Evolutionary conservation across 2,797 vertebrate species (phyloP), one percentile per base, ranked within the genome.

Genomic region (Alectoris magna): DNA sequence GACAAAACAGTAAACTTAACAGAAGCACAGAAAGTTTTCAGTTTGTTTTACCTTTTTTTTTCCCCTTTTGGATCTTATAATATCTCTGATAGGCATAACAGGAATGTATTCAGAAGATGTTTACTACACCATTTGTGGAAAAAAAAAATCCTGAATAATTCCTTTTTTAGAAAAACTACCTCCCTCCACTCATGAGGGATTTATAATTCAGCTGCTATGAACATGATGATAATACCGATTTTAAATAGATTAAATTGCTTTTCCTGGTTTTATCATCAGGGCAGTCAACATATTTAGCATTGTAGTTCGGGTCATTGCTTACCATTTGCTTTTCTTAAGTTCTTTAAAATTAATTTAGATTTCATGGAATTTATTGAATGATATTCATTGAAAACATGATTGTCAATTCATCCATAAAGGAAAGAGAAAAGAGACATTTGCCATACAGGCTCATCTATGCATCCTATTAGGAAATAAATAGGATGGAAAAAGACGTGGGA

Each of bases 121-220:
- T 51, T 27, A 55, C 12, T 77, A 14, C 78, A 67, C 55, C 10
- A 71, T 0, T 63, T 48, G 11, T 43, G 19, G 22, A 88, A 82
- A 55, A 93, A 55, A 93, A 34, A 34, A 34, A 34, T 60, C 4
- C 1, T 63, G 24, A 3, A 2, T 10, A 58, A 26, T 26, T 78
- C 10, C 64, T 74, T 14, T 44, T 59, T 71, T 70, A 14, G 44
- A 82, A 85, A 88, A 88, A 53, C 3, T 2, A 56, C 87, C 84
- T 90, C 34, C 29, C 38, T 8, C 4, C 16, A 27, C 9, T 64
- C 53, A 56, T 14, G 11, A 84, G 17, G 19, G 14, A 69, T 74
- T 82, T 82, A 38, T 71, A 80, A 89, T 29, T 94, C 49, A 70
- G 4, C 14, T 77, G 3, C 16, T 71, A 53, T 60, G 83, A 80